Base-by-base conservation (phyloP, 2,888 invertebrate species). In the Drosophila lacicola region DNA sequence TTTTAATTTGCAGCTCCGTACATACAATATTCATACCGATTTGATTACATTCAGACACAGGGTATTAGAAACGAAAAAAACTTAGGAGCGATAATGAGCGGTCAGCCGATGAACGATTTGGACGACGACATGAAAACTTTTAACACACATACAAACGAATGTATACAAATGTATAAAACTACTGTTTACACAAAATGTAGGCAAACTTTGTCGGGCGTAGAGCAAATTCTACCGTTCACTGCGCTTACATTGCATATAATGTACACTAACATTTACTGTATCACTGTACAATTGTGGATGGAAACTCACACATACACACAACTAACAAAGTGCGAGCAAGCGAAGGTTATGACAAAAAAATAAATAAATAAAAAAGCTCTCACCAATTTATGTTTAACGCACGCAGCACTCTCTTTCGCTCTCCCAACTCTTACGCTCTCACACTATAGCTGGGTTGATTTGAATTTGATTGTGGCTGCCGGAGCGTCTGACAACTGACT, bases 401-500 rank as follows among this genome's bases (percentile, higher is more conserved):
- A 37, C 14, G 25, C 55, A 36, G 14, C 42, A 29, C 57, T 41
- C 57, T 51, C 21, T 25, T 19, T 34, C 36, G 37, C 51, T 21
- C 64, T 57, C 58, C 33, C 19, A 39, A 9, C 21, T 11, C 46
- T 49, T 17, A 60, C 29, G 11, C 54, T 47, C 50, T 53, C 14
- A 33, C 34, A 41, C 29, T 36, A 25, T 17, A 45, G 33, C 57
- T 42, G 25, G 13, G 21, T 21, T 33, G 33, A 45, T 60, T 55
- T 49, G 37, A 47, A 34, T 70, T 45, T 41, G 46, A 70, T 49
- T 71, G 61, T 68, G 67, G 57, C 62, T 68, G 68, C 47, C 53
- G 41, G 34, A 67, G 63, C 61, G 60, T 74, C 74, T 70, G 66
- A 69, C 66, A 73, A 72, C 71, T 58, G 70, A 83, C 87, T 86